Evolutionary conservation across 37 sponge, comb jelly and placozoan species (phyloP), one percentile per base, ranked within the genome.

Genomic region (Aplysina aerophoba): DNA sequence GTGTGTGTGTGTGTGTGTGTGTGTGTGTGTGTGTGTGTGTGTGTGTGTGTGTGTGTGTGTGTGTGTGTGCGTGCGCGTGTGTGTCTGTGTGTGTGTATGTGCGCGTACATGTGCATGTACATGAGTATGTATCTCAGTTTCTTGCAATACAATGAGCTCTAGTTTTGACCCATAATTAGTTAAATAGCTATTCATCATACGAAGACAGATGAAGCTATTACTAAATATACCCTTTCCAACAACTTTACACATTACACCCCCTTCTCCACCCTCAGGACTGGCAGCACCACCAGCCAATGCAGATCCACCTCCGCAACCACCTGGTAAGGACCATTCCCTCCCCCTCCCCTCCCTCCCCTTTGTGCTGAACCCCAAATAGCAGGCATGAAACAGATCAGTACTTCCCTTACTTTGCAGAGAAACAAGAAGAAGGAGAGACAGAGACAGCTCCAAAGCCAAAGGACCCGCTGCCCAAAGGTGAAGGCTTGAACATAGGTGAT

Each of bases 401-500:
- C n/a, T n/a, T n/a, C n/a, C n/a, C n/a, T n/a, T n/a, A n/a, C n/a
- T n/a, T n/a, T n/a, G n/a, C n/a, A n/a, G n/a, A n/a, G n/a, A n/a
- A n/a, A n/a, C n/a, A n/a, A n/a, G n/a, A n/a, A n/a, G n/a, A n/a
- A n/a, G n/a, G n/a, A n/a, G n/a, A n/a, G n/a, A n/a, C n/a, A n/a
- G n/a, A n/a, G 38, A 2, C 73, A 62, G 38, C 50, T 44, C 50
- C 54, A 24, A 75, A 50, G 25, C 78, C 78, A 40, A 75, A 75
- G 53, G 54, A 75, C 14, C 22, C 24, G 15, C 19, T 36, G 24
- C 8, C 33, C 25, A 15, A 36, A 6, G 25, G 41, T 15, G 37
- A 6, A 36, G 85, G 81, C 19, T 91, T 91, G 40, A 77, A 83
- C 59, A 83, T 84, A 14, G 80, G 66, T 85, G 93, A 88, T 73